These are phyloP conservation scores for Agrochola lota DNA, from an alignment of 2,888 invertebrate genomes.

Conservation along the genomic window DNA sequence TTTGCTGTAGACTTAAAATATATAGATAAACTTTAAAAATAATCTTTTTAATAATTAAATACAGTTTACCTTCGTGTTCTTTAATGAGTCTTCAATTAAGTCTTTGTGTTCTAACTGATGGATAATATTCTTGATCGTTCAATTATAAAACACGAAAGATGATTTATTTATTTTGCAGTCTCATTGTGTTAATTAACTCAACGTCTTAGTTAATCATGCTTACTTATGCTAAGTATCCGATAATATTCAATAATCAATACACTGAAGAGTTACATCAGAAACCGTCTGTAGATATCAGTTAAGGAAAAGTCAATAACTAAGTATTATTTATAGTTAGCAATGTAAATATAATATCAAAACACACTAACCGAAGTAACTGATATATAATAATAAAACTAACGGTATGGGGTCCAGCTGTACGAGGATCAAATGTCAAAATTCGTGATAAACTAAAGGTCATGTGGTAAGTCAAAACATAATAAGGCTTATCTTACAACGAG, in stretches of 20 bases:
- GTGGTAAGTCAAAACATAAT: slow-evolving; percentile 78
- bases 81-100: slow-evolving; percentile 18
- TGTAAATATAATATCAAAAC: slow-evolving; percentile 37
- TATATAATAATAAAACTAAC: slow-evolving; percentile 50
- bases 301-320: slow-evolving; percentile 7
- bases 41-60: slow-evolving; percentile 7
- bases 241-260: slow-evolving; percentile 17
- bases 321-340: slow-evolving; percentile 15
- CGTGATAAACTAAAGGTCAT: slow-evolving; percentile 77
- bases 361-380: slow-evolving; percentile 17
- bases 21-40: background rate
- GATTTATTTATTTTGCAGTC: slow-evolving; percentile 4
- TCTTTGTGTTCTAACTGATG: slow-evolving; percentile 29
- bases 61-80: slow-evolving; percentile 15
- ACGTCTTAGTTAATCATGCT: background rate
- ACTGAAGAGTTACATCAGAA: slow-evolving; percentile 31
- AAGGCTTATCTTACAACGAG: slow-evolving; percentile 77
- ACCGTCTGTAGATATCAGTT: background rate
- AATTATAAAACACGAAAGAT: slow-evolving; percentile 26
- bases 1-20: background rate
- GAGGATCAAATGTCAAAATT: slow-evolving; percentile 78
- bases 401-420: slow-evolving; percentile 70
- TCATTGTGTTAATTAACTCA: slow-evolving; percentile 1
- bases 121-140: slow-evolving; percentile 16
- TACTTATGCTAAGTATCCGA: background rate